phyloP scores from a whole-genome alignment of 2,888 invertebrate genomes.

The Aleiodes testaceus region DNA sequence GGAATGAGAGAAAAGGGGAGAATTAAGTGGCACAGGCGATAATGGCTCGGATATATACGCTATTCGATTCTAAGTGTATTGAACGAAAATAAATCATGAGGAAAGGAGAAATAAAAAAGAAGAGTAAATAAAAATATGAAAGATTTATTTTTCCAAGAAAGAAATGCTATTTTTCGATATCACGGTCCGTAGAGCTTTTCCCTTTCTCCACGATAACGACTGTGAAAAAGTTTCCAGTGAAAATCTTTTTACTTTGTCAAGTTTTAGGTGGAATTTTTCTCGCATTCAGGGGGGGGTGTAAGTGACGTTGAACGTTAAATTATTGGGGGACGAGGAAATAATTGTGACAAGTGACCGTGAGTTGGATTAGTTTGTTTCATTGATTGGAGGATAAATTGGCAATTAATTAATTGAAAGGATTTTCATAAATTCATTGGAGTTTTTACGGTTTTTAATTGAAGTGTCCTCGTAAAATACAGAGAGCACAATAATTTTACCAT shows the following conservation, averaged over 20 bases:
- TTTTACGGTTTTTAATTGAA: too few species aligned
- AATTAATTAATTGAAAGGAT: too few species aligned
- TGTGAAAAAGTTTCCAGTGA: neutral
- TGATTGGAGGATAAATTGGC: too few species aligned
- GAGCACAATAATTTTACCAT: too few species aligned
- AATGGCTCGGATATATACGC: conserved; percentile 34
- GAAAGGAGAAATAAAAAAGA: neutral
- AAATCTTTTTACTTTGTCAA: conserved; percentile 11
- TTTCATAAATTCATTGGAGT: too few species aligned
- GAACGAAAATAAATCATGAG: conserved; percentile 9
- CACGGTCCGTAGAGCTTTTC: conserved; percentile 28
- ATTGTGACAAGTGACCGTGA: too few species aligned
- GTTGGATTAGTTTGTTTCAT: too few species aligned
- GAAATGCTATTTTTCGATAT: conserved; percentile 36
- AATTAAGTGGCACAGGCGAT: conserved; percentile 37
- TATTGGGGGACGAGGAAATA: too few species aligned
- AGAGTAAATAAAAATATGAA: neutral
- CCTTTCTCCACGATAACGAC: conserved; percentile 22
- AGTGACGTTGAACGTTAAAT: neutral
- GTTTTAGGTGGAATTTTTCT: conserved; percentile 10
- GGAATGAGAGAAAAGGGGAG: neutral
- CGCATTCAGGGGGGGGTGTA: neutral
- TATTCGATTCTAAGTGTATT: neutral
- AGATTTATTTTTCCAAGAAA: conserved; percentile 34
- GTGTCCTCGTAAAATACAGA: too few species aligned